Evolutionary conservation across 1,140 invertebrate genomes (phyloP), one percentile per base, ranked within the genome.

Genomic region (Dendrolimus kikuchii): DNA sequence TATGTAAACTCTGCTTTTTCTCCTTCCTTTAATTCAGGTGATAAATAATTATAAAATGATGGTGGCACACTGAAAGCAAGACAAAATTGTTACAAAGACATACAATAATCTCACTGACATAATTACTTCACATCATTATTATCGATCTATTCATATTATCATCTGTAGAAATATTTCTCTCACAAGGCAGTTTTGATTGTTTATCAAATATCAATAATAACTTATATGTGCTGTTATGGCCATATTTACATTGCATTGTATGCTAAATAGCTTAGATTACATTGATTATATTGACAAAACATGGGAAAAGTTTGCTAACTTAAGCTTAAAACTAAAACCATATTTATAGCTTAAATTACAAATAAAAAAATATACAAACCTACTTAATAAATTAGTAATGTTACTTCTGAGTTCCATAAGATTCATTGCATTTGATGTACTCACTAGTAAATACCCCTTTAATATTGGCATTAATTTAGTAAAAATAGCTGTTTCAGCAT

Each of bases 401-500:
- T 93, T 94, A 89, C 91, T 94, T 44, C 92, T 87, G 46, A 98
- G 77, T 49, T 93, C 91, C 62, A 93, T 90, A 51, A 91, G 88
- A 68, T 93, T 93, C 23, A 90, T 90, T 46, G 89, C 83, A 41
- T 81, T 82, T 39, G 86, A 74, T 6, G 90, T 90, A 57, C 91
- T 86, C 61, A 90, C 91, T 23, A 94, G 77, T 0, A 98, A 80
- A 40, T 97, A 81, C 55, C 90, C 91, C 46, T 92, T 90, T 10
- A 97, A 87, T 51, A 95, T 91, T 45, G 89, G 89, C 40, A 94
- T 92, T 46, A 98, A 76, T 57, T 92, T 89, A 62, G 93, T 84
- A 68, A 92, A 93, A 73, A 93, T 92, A 1, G 91, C 90, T 64
- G 94, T 90, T 68, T 95, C 92, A 63, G 93, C 91, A 69, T 93